Evolutionary conservation across 1,140 invertebrate genomes (phyloP), one percentile per base, ranked within the genome.

Genomic region (Akabosia matsudoensis): DNA sequence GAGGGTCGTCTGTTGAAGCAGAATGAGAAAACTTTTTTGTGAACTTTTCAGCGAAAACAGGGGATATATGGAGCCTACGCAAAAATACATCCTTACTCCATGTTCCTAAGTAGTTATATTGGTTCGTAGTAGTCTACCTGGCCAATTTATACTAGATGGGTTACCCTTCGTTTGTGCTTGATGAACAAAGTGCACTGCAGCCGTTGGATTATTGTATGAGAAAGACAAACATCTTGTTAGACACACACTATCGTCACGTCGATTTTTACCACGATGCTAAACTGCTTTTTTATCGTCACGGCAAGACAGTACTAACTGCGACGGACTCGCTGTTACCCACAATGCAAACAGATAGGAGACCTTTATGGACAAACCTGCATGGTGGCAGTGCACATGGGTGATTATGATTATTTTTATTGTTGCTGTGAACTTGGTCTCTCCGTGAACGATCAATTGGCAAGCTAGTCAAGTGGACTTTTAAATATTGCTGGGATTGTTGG

Each of bases 401-500:
- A 4, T 56, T 10, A 28, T 30, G 28, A 67, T 67, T 67, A 30
- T 67, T 67, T 67, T 67, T 67, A 67, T 67, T 67, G 28, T 31
- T 67, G 61, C 26, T 67, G 24, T 67, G 61, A 67, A 67, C 61
- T 67, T 67, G 61, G 61, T 31, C 30, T n/a, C n/a, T 67, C 28
- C 30, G 28, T 31, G 31, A 67, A 24, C 31, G 61, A 67, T 67
- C 61, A 30, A 22, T 67, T 67, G 1, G 7, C 61, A 13, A 7
- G 28, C 22, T n/a, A 67, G 61, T 67, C 61, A 30, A 67, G 61
- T 67, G 61, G 61, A 67, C 61, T 67, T 67, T n/a, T 10, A 31
- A 30, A 45, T 45, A 45, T 45, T 45, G 37, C 7, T 45, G 37
- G 18, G 7, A 18, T 10, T 67, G 7, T 30, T 67, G 61, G 28